Evolutionary conservation across 2,113 vertebrate genomes (phyloP).

Genomic region (Indri indri): DNA sequence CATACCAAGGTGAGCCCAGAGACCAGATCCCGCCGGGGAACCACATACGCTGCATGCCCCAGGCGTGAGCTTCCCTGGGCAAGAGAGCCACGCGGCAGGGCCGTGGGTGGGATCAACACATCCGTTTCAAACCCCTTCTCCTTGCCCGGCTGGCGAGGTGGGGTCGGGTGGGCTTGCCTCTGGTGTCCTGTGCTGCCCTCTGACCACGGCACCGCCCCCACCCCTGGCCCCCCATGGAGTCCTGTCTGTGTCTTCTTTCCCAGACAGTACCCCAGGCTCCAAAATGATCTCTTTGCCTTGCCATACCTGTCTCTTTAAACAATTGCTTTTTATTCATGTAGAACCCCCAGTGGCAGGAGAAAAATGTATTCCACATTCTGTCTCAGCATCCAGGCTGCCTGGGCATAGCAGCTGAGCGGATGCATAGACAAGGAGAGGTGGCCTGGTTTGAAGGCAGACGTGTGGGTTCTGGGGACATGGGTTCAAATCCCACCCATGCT

Average conservation of each 20-base stretch:
- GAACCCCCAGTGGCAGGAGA: not conserved
- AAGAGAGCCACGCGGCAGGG: not conserved
- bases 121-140: not conserved
- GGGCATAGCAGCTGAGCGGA: not conserved
- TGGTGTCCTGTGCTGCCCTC: not conserved
- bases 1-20: not conserved
- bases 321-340: not conserved
- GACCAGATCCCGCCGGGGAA: not conserved
- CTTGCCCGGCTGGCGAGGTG: not conserved
- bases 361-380: not conserved
- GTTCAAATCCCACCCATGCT: not conserved
- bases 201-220: not conserved
- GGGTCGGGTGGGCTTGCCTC: not conserved
- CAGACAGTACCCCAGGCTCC: not conserved
- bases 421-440: not conserved
- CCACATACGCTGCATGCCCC: not conserved
- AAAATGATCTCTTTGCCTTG: not conserved
- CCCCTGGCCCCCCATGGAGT: not conserved
- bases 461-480: not conserved
- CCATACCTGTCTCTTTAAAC: not conserved
- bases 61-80: not conserved
- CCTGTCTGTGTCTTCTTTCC: not conserved
- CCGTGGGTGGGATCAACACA: not conserved
- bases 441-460: not conserved
- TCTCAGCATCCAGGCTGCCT: not conserved